Base-by-base conservation (phyloP, 2,797 vertebrate species). In the Falco columbarius region DNA sequence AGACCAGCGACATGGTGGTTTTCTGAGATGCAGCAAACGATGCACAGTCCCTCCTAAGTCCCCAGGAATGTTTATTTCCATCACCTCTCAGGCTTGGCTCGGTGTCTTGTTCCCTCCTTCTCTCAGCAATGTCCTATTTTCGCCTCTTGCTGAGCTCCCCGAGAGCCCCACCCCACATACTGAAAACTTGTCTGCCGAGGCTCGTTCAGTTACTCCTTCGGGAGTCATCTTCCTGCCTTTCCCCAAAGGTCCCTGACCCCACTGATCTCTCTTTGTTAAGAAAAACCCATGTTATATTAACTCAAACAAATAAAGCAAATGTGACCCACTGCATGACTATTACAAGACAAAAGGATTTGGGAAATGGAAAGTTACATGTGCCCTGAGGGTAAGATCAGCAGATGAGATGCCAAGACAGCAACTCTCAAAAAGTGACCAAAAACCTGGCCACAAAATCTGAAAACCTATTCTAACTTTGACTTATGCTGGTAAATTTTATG, bases 301-400 rank as follows among this genome's bases (percentile, higher is more conserved):
- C 46, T 77, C 75, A 87, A 82, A 89, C 24, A 93, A 95, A 89
- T 51, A 86, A 95, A 80, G 72, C 30, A 86, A 81, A 91, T 86
- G 36, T 62, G 55, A 87, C 18, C 86, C 30, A 80, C 52, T 87
- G 55, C 63, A 82, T 17, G 56, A 56, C 24, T 63, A 91, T 70
- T 91, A 80, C 22, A 63, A 85, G 59, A 71, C 79, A 91, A 91
- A 95, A 90, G 54, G 46, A 86, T 81, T 32, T 79, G 58, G 63
- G 55, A 91, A 92, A 73, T 65, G 44, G 42, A 46, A 93, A 83
- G 22, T 20, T 94, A 49, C 22, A 8, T 38, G 44, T 79, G 49
- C 61, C 90, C 75, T 19, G 40, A 80, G 73, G 61, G 47, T 32
- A 81, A 91, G 18, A 63, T 71, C 40, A 77, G 81, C 75, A 95